These are phyloP conservation scores for Hyppa rectilinea DNA, from an alignment of 2,888 invertebrate species.

Conservation along the genomic window DNA sequence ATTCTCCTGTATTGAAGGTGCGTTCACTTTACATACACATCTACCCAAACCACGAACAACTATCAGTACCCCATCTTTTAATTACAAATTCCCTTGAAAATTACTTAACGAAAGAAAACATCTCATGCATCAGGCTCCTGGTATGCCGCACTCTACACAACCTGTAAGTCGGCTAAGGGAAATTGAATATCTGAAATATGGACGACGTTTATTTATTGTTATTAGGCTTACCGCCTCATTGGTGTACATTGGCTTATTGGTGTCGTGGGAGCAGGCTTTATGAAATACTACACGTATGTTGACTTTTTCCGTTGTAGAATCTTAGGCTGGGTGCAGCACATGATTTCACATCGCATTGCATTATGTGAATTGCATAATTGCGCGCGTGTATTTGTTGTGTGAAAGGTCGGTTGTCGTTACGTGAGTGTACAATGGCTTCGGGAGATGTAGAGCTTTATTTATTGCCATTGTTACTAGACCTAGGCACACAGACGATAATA, in stretches of 20 bases:
- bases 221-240: conserved; percentile 59
- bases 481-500: background rate
- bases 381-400: conserved; percentile 28
- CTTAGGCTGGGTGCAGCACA: conserved; percentile 39
- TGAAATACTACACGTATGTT: conserved; percentile 4
- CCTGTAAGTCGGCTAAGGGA: conserved; percentile 38
- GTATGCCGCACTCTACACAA: conserved; percentile 8
- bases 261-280: conserved; percentile 46
- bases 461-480: conserved; percentile 4
- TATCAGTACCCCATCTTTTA: conserved; percentile 33
- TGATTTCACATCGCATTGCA: conserved; percentile 42
- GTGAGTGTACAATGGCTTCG: conserved; percentile 6
- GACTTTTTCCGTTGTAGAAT: conserved; percentile 31
- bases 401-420: conserved; percentile 25
- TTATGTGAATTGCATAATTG: conserved; percentile 42
- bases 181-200: conserved; percentile 59
- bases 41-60: background rate
- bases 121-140: conserved; percentile 9
- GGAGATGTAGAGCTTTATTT: background rate
- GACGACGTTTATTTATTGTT: conserved; percentile 57
- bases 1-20: background rate
- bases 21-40: background rate
- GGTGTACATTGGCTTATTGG: conserved; percentile 44
- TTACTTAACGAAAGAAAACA: conserved; percentile 12
- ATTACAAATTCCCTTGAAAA: conserved; percentile 24